phyloP scores from a whole-genome alignment of 2,888 invertebrate species.

The Melinopterus prodromus region DNA sequence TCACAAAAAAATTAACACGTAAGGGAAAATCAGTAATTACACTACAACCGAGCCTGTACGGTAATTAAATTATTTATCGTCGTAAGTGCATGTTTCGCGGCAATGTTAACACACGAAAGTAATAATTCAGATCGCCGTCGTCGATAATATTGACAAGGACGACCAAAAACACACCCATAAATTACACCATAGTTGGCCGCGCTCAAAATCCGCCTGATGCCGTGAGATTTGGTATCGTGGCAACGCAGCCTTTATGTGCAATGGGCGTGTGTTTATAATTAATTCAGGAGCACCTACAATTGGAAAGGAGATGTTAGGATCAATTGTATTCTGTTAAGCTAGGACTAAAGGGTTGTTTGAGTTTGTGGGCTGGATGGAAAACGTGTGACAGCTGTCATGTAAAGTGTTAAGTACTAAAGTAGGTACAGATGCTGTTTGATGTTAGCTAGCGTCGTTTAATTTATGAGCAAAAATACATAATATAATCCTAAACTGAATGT shows the following conservation, averaged over 20 bases:
- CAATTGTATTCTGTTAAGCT: neutral
- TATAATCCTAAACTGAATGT: no score
- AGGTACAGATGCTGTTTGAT: neutral
- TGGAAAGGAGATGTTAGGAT: neutral
- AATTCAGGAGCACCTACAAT: neutral
- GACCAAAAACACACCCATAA: conserved; percentile 15
- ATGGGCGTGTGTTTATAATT: neutral
- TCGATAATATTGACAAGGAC: conserved; percentile 19
- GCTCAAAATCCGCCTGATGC: neutral
- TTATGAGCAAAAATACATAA: no score
- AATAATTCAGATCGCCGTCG: conserved; percentile 23
- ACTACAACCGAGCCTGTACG: conserved; percentile 8
- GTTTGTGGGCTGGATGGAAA: neutral
- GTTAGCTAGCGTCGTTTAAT: no score
- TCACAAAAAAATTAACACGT: neutral
- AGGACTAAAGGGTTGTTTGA: neutral
- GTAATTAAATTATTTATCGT: conserved; percentile 24
- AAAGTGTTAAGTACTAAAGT: neutral
- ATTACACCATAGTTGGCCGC: conserved; percentile 7
- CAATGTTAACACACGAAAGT: conserved; percentile 19
- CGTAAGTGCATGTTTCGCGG: conserved; percentile 11
- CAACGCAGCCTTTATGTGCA: neutral
- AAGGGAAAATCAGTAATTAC: neutral
- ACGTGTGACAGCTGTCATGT: neutral
- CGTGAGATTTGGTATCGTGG: neutral